phyloP scores from a whole-genome alignment of 2,888 invertebrate species.

The Melieria picta region DNA sequence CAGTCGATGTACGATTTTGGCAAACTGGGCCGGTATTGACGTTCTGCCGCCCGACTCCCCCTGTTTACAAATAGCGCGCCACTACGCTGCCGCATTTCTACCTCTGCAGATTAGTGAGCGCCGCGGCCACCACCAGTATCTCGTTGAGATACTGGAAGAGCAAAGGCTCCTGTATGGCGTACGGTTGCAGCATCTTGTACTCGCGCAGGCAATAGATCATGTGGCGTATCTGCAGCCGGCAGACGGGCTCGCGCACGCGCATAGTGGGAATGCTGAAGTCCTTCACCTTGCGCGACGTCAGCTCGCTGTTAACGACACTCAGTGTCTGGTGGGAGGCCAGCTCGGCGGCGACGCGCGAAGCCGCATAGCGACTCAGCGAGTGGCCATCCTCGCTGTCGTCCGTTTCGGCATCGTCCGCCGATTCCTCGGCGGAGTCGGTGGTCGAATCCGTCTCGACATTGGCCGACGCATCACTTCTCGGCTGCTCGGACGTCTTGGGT shows the following conservation, averaged over 20 bases:
- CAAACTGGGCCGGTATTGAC: too few species aligned
- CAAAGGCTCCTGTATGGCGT: slow-evolving; percentile 56
- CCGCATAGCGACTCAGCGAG: slow-evolving; percentile 51
- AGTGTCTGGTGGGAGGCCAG: slow-evolving; percentile 58
- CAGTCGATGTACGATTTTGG: too few species aligned
- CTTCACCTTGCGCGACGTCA: slow-evolving; percentile 58
- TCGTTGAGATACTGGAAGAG: slow-evolving; percentile 62
- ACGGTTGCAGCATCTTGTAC: slow-evolving; percentile 59
- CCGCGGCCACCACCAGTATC: slow-evolving; percentile 60
- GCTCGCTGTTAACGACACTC: slow-evolving; percentile 55
- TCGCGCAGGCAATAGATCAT: slow-evolving; percentile 58
- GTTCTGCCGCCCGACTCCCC: too few species aligned
- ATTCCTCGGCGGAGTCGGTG: slow-evolving; percentile 57
- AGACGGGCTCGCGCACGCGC: slow-evolving; percentile 57
- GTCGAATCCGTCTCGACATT: slow-evolving; percentile 51
- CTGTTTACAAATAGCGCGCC: too few species aligned
- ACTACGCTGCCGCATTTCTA: slow-evolving; percentile 39
- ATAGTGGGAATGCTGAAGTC: slow-evolving; percentile 60
- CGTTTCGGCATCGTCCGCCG: slow-evolving; percentile 47
- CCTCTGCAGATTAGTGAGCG: slow-evolving; percentile 61
- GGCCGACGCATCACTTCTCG: background rate
- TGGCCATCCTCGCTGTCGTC: slow-evolving; percentile 41
- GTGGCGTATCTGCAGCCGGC: slow-evolving; percentile 60
- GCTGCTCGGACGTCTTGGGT: slow-evolving; percentile 34
- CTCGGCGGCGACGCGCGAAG: slow-evolving; percentile 52